phyloP scores from a whole-genome alignment of 2,888 invertebrate genomes.

The Machimus atricapillus region DNA sequence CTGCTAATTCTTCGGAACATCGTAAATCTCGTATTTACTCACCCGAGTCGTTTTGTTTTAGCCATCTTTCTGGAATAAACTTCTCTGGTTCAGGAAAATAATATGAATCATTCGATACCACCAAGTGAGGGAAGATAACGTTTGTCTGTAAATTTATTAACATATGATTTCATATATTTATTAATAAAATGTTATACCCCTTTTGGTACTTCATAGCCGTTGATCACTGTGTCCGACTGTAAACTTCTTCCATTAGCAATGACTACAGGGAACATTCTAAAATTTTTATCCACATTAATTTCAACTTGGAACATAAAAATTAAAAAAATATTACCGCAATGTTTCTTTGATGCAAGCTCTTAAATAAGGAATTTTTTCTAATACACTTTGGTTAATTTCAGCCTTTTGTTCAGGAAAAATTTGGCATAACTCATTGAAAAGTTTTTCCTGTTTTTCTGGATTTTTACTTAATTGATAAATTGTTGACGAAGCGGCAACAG shows the following conservation, averaged over 20 bases:
- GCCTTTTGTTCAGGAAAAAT: slow-evolving; percentile 66
- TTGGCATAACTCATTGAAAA: slow-evolving; percentile 70
- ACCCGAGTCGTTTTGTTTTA: slow-evolving; percentile 65
- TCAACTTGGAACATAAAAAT: background rate
- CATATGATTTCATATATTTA: background rate
- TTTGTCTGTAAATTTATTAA: slow-evolving; percentile 68
- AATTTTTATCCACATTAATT: slow-evolving; percentile 51
- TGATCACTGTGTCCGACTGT: slow-evolving; percentile 76
- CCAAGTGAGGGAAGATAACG: slow-evolving; percentile 80
- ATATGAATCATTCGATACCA: slow-evolving; percentile 74
- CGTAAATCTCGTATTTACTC: slow-evolving; percentile 45
- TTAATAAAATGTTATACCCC: slow-evolving; percentile 67
- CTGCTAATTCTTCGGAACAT: background rate
- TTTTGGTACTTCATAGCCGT: slow-evolving; percentile 81
- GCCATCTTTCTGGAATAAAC: slow-evolving; percentile 81
- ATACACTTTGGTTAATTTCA: slow-evolving; percentile 67
- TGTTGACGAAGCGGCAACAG: slow-evolving; percentile 76
- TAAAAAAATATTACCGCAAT: slow-evolving; percentile 66
- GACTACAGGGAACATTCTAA: slow-evolving; percentile 81
- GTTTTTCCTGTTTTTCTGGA: slow-evolving; percentile 69
- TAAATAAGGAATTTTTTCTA: slow-evolving; percentile 74
- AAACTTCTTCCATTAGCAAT: slow-evolving; percentile 81
- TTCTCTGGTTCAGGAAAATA: slow-evolving; percentile 75
- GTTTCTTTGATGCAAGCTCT: slow-evolving; percentile 82
- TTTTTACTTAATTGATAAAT: slow-evolving; percentile 78